These are phyloP conservation scores for Holothuria leucospilota DNA, from an alignment of 53 echinoderm and acorn worm genomes.

Conservation along the genomic window DNA sequence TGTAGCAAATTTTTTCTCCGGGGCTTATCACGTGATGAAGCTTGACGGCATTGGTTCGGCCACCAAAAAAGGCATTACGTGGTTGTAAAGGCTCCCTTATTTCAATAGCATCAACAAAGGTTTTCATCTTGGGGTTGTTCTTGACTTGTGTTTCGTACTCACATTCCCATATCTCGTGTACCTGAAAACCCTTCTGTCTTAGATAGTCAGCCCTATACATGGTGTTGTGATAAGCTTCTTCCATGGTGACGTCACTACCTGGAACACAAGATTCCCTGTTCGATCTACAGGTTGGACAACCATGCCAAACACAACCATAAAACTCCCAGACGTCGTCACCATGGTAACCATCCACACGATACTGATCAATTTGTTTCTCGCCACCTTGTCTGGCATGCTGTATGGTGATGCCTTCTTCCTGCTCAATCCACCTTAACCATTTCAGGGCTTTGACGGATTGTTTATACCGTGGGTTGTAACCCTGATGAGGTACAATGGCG, in stretches of 20 bases:
- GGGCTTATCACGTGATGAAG: no score
- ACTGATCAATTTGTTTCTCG: background rate
- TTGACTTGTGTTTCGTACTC: no score
- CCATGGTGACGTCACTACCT: background rate
- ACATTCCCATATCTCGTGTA: slow-evolving; percentile 25
- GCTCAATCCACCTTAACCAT: slow-evolving; percentile 38
- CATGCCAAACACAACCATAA: no score
- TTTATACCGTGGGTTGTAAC: background rate
- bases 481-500: no score
- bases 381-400: slow-evolving; percentile 34
- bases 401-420: slow-evolving; percentile 22
- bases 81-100: no score
- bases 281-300: background rate
- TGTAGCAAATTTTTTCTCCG: no score
- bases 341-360: slow-evolving; percentile 54
- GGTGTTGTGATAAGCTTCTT: background rate
- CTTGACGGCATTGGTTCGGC: no score
- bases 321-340: slow-evolving; percentile 39
- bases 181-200: no score
- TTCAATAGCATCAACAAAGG: no score
- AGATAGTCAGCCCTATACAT: background rate
- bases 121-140: no score
- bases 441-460: slow-evolving; percentile 48
- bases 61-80: no score
- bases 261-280: background rate